Evolutionary conservation across 2,797 vertebrate genomes (phyloP).

Genomic region (Artibeus lituratus): DNA sequence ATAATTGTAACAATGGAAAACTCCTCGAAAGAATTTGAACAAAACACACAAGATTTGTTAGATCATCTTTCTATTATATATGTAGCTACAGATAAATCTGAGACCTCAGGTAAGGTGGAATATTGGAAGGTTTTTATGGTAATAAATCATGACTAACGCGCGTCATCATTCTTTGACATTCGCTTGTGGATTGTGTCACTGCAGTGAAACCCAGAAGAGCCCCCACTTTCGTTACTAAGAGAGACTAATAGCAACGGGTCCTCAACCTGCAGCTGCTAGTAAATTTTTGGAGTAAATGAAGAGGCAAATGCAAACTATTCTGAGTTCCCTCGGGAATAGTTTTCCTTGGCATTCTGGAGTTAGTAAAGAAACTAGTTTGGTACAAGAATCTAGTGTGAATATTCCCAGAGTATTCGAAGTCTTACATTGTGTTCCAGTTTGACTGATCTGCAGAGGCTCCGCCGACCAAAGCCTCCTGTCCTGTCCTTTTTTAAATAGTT

Average conservation of each 20-base stretch:
- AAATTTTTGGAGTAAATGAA: background rate
- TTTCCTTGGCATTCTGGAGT: background rate
- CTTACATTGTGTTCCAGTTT: background rate
- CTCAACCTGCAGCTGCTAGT: background rate
- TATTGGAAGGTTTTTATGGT: background rate
- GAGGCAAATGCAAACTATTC: background rate
- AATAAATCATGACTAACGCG: background rate
- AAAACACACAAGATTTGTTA: conserved; percentile 93
- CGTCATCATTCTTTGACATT: background rate
- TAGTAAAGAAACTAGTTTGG: background rate
- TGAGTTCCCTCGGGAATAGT: background rate
- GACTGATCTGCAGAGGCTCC: background rate
- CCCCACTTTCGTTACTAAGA: background rate
- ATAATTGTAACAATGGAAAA: conserved; percentile 90
- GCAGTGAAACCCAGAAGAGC: background rate
- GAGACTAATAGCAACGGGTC: background rate
- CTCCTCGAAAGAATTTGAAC: conserved; percentile 90
- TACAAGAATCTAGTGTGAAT: background rate
- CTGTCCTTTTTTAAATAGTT: conserved; percentile 18
- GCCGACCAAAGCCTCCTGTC: background rate
- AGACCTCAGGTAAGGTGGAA: conserved; percentile 81
- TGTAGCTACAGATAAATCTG: conserved; percentile 84
- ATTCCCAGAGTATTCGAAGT: background rate
- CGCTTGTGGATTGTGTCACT: background rate
- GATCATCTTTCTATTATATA: conserved; percentile 96